These are phyloP conservation scores for Panopea generosa DNA, from an alignment of 2,888 invertebrate species.

Conservation along the genomic window DNA sequence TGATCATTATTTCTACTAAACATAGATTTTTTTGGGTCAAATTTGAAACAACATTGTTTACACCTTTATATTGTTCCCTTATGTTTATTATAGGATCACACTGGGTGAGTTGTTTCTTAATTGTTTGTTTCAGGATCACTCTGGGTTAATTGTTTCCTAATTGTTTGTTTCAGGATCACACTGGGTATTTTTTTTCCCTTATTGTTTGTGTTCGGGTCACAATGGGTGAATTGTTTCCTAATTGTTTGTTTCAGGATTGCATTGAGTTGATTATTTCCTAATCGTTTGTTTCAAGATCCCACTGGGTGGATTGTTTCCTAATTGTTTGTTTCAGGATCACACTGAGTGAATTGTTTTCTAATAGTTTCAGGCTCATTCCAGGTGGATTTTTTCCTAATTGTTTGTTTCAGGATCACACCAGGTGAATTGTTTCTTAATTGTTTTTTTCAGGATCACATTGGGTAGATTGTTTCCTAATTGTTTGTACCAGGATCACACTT, in stretches of 20 bases:
- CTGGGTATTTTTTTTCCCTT: too few relatives aligned
- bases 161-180: too few relatives aligned
- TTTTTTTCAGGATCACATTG: conserved; percentile 75
- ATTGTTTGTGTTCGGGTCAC: conserved; percentile 74
- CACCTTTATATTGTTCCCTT: too few relatives aligned
- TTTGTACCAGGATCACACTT: too few relatives aligned
- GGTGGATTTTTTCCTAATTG: conserved; percentile 73
- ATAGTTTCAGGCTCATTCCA: conserved; percentile 73
- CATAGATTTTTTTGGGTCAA: too few relatives aligned
- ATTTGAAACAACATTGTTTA: too few relatives aligned
- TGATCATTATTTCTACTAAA: too few relatives aligned
- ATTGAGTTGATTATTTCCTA: conserved; percentile 75
- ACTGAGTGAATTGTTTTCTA: conserved; percentile 75
- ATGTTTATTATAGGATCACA: too few relatives aligned
- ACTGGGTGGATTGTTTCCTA: conserved; percentile 72
- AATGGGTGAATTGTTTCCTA: conserved; percentile 72
- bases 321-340: conserved; percentile 73
- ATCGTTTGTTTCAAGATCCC: conserved; percentile 74
- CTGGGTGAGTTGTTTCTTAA: too few relatives aligned
- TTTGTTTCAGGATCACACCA: conserved; percentile 72
- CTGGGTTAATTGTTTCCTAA: too few relatives aligned
- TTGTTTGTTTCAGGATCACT: too few relatives aligned
- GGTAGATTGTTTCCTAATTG: conserved; percentile 75
- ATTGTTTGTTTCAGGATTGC: conserved; percentile 73
- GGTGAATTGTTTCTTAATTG: conserved; percentile 76